Conservation (phyloP, 1,140 invertebrate genomes). For the Papilio machaon region DNA sequence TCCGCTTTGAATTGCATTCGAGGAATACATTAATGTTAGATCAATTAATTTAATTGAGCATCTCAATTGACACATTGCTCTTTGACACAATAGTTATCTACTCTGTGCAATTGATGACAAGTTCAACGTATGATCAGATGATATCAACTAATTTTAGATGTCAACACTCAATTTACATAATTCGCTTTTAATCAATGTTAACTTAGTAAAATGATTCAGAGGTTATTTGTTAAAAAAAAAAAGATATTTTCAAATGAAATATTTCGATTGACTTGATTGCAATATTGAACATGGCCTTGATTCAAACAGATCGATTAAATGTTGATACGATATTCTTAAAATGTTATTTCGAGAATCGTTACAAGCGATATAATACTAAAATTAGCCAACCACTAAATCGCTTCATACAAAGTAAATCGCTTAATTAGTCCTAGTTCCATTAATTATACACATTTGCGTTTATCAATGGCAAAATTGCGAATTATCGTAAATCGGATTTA, state of each 20-base stretch:
- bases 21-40: background rate
- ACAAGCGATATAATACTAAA: background rate
- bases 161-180: background rate
- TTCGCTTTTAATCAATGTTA: too few species aligned
- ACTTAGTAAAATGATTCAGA: too few species aligned
- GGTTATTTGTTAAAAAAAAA: too few species aligned
- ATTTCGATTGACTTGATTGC: too few species aligned
- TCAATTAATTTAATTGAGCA: background rate
- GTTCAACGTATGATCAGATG: background rate
- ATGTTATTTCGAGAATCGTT: background rate
- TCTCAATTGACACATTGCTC: background rate
- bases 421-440: conserved; percentile 23
- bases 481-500: conserved; percentile 3
- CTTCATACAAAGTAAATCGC: conserved; percentile 18
- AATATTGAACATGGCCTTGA: too few species aligned
- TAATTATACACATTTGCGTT: conserved; percentile 6
- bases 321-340: background rate
- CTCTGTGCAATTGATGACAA: background rate
- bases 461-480: conserved; percentile 20
- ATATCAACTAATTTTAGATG: background rate
- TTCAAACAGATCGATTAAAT: background rate
- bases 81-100: background rate
- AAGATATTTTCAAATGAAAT: too few species aligned
- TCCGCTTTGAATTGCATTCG: background rate
- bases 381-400: background rate